Base-by-base conservation (phyloP, 2,113 vertebrate genomes). In the Carassius gibelio region DNA sequence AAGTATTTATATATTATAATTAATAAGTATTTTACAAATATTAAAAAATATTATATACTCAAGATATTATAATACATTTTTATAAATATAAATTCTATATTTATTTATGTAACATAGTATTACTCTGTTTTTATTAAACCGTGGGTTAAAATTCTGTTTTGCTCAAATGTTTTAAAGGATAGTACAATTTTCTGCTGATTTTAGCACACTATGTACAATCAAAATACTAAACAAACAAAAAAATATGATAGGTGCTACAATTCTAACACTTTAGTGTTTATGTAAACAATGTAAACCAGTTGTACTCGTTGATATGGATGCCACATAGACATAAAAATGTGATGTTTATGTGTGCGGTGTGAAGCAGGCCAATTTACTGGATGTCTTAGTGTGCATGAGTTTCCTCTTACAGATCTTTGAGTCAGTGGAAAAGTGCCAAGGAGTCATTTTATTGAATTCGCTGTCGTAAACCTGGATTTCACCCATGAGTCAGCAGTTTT, bases 401-500 rank as follows among this genome's bases (percentile, higher is more conserved):
- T 45, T 75, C 21, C 6, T 57, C 26, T 71, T 66, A 30, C 36
- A 50, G 34, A 42, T 59, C 1, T 74, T 72, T 42, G 11, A 23
- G 57, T 62, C 69, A 84, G 8, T 62, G 15, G 9, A 62, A 62
- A 76, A 76, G 34, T n/a, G 59, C 48, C 62, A 66, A 38, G 50
- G 38, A 59, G 14, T n/a, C 66, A 45, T 34, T 85, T 45, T 30
- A 57, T 61, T 23, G 8, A 48, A 69, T 10, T 26, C 23, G 8
- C 26, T 78, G 66, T 45, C 6, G 10, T 69, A n/a, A 57, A 34
- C 50, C 79, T 57, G 13, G 34, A 76, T 36, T 76, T 45, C 45
- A 48, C 21, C 21, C 59, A 45, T 84, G 61, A 85, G 9, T 85
- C 75, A 85, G 84, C 84, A 72, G 14, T 71, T 80, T 85, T n/a